phyloP scores from a whole-genome alignment of 2,888 invertebrate genomes.

The Trilocha varians region DNA sequence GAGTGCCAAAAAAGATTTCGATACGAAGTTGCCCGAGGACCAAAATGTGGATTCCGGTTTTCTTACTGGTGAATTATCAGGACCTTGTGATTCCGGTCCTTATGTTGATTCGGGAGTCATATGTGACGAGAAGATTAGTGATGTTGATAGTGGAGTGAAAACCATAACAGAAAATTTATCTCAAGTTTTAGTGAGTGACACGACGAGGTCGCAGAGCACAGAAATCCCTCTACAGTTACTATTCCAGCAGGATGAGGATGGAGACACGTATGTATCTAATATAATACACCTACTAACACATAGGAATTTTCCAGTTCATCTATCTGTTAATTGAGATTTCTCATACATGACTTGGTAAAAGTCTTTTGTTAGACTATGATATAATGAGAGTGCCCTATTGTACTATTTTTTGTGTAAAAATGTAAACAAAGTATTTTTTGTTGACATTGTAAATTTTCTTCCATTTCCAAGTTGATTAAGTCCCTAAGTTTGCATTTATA shows the following conservation, averaged over 20 bases:
- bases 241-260: constrained; percentile 86
- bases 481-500: too few species aligned
- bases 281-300: neutral
- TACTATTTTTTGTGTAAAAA: too few species aligned
- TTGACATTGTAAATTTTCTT: too few species aligned
- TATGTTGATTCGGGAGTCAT: constrained; percentile 16
- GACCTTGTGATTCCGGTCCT: constrained; percentile 22
- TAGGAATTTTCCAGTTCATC: too few species aligned
- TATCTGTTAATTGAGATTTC: too few species aligned
- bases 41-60: constrained; percentile 53
- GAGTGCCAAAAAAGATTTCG: constrained; percentile 56
- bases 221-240: constrained; percentile 74
- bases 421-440: too few species aligned
- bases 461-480: too few species aligned
- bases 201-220: constrained; percentile 5
- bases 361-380: too few species aligned
- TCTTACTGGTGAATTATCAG: constrained; percentile 38
- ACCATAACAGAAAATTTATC: constrained; percentile 76
- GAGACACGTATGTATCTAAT: constrained; percentile 85
- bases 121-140: constrained; percentile 28
- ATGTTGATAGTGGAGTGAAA: constrained; percentile 77
- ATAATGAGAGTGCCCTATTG: too few species aligned
- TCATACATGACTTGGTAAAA: too few species aligned
- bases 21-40: constrained; percentile 45
- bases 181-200: constrained; percentile 45